phyloP scores from a whole-genome alignment of 2,113 vertebrate genomes.

The Mixornis gularis region DNA sequence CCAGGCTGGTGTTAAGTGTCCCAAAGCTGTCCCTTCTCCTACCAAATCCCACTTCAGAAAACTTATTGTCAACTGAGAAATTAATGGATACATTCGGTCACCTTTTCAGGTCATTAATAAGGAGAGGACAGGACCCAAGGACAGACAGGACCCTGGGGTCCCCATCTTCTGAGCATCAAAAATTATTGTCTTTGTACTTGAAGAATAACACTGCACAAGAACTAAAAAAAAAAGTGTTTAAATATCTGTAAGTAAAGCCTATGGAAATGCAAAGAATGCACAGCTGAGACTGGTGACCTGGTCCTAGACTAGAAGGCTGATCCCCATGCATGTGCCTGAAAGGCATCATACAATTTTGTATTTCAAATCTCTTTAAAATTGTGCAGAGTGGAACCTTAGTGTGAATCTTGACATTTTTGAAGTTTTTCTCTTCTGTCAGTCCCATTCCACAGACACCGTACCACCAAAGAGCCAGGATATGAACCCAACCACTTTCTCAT shows the following conservation, averaged over 20 bases:
- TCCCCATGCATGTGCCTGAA: accelerated
- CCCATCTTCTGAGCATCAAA: neutral
- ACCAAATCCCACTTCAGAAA: neutral
- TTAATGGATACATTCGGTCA: accelerated
- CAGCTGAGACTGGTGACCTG: neutral
- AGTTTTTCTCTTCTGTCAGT: neutral
- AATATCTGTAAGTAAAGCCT: neutral
- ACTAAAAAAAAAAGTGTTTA: neutral
- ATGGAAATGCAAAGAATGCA: neutral
- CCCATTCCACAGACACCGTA: neutral
- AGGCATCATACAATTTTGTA: neutral
- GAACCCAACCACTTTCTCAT: neutral
- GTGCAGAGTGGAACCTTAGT: neutral
- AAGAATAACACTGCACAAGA: neutral
- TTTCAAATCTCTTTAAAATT: neutral
- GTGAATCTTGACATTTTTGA: neutral
- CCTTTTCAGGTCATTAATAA: neutral
- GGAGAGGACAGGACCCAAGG: neutral
- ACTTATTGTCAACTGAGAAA: neutral
- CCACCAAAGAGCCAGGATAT: neutral
- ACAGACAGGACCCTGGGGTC: accelerated
- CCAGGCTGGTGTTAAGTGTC: accelerated
- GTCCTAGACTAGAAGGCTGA: neutral
- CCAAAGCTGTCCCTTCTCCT: accelerated
- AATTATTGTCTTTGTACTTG: neutral